These are phyloP conservation scores for Lasioglossum marginatum DNA, from an alignment of 2,888 invertebrate genomes.

Conservation along the genomic window DNA sequence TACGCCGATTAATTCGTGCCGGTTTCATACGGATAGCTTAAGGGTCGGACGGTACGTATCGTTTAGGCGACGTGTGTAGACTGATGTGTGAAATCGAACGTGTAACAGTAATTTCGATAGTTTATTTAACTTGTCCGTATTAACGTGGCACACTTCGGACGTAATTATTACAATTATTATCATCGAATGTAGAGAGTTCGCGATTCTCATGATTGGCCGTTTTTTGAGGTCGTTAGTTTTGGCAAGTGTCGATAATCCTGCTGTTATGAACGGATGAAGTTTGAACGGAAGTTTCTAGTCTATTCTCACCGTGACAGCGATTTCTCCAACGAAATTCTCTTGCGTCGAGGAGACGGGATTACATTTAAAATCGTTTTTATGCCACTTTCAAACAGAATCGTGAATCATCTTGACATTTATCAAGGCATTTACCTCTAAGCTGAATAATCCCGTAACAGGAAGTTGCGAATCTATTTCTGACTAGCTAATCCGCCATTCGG, in stretches of 20 bases:
- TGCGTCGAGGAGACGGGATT: neutral
- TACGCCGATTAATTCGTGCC: neutral
- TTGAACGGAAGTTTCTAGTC: neutral
- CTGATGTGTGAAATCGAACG: neutral
- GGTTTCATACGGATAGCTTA: too few relatives aligned
- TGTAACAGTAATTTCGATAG: neutral
- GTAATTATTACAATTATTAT: constrained; percentile 1
- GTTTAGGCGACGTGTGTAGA: neutral
- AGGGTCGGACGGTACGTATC: neutral
- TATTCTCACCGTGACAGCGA: neutral
- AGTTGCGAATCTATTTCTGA: neutral
- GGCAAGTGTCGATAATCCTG: neutral
- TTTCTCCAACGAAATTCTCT: neutral
- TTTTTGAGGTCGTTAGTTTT: neutral
- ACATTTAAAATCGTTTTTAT: neutral
- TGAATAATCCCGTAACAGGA: neutral
- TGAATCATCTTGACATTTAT: neutral
- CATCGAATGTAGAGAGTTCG: neutral
- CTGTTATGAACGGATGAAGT: neutral
- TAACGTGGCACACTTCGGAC: neutral
- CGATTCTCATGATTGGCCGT: neutral
- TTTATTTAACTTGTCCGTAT: neutral
- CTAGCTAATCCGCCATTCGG: neutral
- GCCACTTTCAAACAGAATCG: neutral
- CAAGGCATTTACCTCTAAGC: neutral